These are phyloP conservation scores for Ischnura elegans DNA, from an alignment of 2,888 invertebrate genomes.

Conservation along the genomic window DNA sequence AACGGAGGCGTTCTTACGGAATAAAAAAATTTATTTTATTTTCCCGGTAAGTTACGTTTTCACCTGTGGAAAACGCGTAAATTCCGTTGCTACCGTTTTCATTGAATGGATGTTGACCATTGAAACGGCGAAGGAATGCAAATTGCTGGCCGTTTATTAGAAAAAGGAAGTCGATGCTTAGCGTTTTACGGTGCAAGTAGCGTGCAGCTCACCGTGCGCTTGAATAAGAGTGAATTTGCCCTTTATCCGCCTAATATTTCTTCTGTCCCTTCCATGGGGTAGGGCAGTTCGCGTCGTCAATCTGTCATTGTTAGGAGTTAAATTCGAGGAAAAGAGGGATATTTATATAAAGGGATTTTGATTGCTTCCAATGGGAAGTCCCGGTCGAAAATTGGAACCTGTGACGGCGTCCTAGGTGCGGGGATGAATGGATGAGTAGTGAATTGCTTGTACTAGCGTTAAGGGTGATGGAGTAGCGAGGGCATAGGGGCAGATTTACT, in stretches of 20 bases:
- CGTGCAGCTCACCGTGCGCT: background rate
- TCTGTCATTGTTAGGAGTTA: slow-evolving; percentile 2
- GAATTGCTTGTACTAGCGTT: background rate
- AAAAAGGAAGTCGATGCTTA: background rate
- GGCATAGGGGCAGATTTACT: background rate
- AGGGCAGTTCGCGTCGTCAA: background rate
- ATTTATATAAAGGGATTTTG: background rate
- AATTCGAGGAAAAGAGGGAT: background rate
- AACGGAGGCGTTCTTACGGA: no score
- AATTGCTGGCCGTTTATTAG: background rate
- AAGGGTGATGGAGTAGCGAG: slow-evolving; percentile 7
- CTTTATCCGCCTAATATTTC: background rate
- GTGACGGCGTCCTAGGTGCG: background rate
- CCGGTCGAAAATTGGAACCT: background rate
- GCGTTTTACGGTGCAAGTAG: background rate
- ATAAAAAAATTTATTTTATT: no score
- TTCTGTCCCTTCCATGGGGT: background rate
- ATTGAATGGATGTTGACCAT: background rate
- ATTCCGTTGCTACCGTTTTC: no score
- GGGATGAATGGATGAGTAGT: background rate
- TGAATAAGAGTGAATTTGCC: background rate
- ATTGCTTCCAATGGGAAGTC: background rate
- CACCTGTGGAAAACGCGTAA: no score
- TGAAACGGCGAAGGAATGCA: background rate
- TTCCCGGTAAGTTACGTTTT: no score